A percentile compares a stretch with the other conserved stretches of the same genome.
Evolutionary conservation across 2,888 invertebrate genomes (phyloP).

Genomic region (Spodoptera littoralis): DNA sequence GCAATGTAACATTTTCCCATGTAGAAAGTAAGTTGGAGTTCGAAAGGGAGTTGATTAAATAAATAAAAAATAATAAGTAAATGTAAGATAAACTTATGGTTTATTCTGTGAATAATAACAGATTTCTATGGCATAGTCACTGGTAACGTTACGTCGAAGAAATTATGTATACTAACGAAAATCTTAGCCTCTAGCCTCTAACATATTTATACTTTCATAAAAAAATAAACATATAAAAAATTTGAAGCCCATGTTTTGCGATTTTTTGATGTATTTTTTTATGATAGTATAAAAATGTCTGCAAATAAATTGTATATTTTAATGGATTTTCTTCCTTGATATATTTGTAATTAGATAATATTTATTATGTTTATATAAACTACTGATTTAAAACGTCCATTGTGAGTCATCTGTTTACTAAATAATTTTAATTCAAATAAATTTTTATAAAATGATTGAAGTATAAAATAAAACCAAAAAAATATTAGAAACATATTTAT

Average conservation of each 20-base stretch:
- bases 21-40: neutral
- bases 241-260: neutral
- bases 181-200: constrained; percentile 76
- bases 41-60: neutral
- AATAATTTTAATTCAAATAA: constrained; percentile 1
- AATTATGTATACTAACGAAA: constrained; percentile 60
- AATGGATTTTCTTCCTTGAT: constrained; percentile 16
- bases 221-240: constrained; percentile 3
- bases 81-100: constrained; percentile 67
- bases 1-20: too few relatives aligned
- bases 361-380: neutral
- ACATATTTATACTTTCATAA: constrained; percentile 39
- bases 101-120: constrained; percentile 85
- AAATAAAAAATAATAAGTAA: constrained; percentile 54
- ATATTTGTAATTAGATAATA: constrained; percentile 11
- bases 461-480: constrained; percentile 28
- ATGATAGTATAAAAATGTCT: constrained; percentile 33
- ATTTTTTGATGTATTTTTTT: neutral
- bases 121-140: constrained; percentile 87
- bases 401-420: constrained; percentile 41
- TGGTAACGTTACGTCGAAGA: constrained; percentile 82
- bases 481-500: constrained; percentile 16
- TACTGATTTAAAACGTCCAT: constrained; percentile 16
- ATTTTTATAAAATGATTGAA: neutral
- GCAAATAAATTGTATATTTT: constrained; percentile 16